Conservation (phyloP, 2,113 vertebrate genomes). For the Rhinopithecus roxellana region DNA sequence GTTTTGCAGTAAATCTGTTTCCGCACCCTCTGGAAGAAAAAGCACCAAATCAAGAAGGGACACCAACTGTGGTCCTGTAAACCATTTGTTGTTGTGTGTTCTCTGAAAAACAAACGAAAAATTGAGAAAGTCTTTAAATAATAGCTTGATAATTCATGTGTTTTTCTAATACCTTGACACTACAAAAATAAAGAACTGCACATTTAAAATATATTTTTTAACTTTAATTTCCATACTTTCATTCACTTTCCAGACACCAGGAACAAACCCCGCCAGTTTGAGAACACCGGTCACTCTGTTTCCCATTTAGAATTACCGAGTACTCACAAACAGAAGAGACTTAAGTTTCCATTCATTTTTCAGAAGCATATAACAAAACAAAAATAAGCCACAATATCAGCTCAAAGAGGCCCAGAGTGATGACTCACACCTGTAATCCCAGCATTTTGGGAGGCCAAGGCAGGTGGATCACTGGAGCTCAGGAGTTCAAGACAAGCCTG, state of each 20-base stretch:
- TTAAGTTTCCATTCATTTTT: slow-evolving; percentile 40
- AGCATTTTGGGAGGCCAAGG: no score
- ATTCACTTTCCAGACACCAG: background rate
- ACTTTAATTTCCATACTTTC: slow-evolving; percentile 8
- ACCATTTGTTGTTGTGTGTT: slow-evolving; percentile 84
- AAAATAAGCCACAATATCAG: background rate
- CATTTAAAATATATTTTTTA: background rate
- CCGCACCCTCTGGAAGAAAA: slow-evolving; percentile 89
- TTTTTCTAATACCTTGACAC: slow-evolving; percentile 4
- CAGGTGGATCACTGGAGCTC: no score
- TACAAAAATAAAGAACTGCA: background rate
- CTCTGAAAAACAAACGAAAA: slow-evolving; percentile 78
- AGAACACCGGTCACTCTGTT: background rate
- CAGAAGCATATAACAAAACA: slow-evolving; percentile 18
- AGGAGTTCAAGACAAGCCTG: no score
- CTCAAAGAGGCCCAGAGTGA: background rate
- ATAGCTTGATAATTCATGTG: slow-evolving; percentile 14
- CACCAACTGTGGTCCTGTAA: slow-evolving; percentile 87
- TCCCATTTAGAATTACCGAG: background rate
- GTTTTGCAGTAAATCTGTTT: slow-evolving; percentile 92
- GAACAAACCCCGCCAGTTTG: background rate
- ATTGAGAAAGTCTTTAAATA: slow-evolving; percentile 27
- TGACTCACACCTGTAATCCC: no score
- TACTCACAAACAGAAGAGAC: background rate
- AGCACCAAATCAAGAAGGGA: slow-evolving; percentile 88